Conservation (phyloP, 2,113 vertebrate species). For the Hyla sarda region DNA sequence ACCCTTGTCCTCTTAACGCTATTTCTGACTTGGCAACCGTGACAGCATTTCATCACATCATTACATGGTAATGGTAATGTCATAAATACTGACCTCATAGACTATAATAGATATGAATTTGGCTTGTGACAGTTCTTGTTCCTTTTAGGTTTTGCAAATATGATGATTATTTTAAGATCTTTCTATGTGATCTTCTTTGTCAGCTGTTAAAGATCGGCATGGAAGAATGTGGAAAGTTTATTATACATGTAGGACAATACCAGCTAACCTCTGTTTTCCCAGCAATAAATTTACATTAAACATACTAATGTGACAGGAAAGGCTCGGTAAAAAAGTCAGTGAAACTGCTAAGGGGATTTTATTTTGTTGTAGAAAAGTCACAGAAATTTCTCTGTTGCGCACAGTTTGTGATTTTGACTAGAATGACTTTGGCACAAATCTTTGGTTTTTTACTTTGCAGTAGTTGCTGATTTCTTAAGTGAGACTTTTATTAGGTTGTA, state of each 20-base stretch:
- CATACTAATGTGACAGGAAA: neutral
- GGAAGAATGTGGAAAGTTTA: slow-evolving; percentile 12
- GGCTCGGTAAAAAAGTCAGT: neutral
- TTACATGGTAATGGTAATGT: slow-evolving; percentile 59
- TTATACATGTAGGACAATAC: neutral
- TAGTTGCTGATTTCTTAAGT: too few species aligned
- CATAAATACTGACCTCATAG: slow-evolving; percentile 61
- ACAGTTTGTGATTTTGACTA: too few species aligned
- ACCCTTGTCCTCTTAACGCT: slow-evolving; percentile 63
- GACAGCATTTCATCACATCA: slow-evolving; percentile 65
- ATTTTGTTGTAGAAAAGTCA: too few species aligned
- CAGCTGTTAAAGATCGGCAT: neutral
- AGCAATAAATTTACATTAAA: neutral
- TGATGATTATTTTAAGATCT: slow-evolving; percentile 15
- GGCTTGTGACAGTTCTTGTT: neutral
- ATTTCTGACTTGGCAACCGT: slow-evolving; percentile 68
- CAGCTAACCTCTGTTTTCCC: neutral
- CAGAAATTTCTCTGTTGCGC: too few species aligned
- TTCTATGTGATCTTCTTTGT: slow-evolving; percentile 1
- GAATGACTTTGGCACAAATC: too few species aligned
- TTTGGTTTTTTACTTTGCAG: too few species aligned
- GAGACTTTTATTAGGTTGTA: too few species aligned
- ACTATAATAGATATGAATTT: slow-evolving; percentile 61
- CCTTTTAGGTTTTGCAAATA: neutral
- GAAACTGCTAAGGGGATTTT: neutral